phyloP scores from a whole-genome alignment of 2,113 vertebrate genomes.

The Pseudopodoces humilis region DNA sequence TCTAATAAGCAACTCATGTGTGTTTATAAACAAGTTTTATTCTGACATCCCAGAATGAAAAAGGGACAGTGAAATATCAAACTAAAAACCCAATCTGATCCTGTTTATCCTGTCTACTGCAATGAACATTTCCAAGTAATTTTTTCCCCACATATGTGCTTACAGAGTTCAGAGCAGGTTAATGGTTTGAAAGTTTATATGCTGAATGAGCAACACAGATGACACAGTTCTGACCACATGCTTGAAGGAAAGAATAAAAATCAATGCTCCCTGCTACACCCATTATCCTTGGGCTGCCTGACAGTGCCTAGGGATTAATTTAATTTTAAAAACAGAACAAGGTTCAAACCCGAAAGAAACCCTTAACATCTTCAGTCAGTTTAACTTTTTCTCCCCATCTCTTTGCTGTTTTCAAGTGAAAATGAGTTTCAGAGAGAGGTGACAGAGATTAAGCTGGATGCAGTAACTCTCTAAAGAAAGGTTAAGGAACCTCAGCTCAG shows the following conservation, averaged over 20 bases:
- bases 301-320: conserved; percentile 4
- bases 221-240: background rate
- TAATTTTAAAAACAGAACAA: background rate
- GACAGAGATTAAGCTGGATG: background rate
- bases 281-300: background rate
- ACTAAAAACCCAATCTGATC: background rate
- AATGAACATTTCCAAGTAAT: background rate
- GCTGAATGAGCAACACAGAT: background rate
- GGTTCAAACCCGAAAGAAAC: conserved; percentile 24
- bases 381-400: background rate
- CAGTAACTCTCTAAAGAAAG: background rate
- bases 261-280: background rate
- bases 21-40: background rate
- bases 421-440: background rate
- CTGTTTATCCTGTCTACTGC: background rate
- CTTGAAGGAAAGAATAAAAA: background rate
- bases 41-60: background rate
- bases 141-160: background rate
- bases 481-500: background rate
- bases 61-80: background rate
- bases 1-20: background rate
- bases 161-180: background rate
- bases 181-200: background rate
- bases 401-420: background rate
- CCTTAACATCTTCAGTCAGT: background rate